Evolutionary conservation across 2,797 vertebrate genomes (phyloP).

Genomic region (Selene dorsalis): DNA sequence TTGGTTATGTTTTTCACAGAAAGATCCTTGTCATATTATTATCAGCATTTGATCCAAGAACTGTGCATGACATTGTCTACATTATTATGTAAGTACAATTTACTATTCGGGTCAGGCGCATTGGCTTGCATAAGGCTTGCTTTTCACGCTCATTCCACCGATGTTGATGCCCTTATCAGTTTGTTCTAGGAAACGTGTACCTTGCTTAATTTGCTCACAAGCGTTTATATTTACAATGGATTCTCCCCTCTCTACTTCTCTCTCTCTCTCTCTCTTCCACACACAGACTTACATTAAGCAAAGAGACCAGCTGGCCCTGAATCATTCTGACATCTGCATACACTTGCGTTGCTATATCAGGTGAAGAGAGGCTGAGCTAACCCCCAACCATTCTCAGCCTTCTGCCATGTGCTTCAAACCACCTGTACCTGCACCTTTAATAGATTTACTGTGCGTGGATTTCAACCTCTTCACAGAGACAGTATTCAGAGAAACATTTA

Average conservation of each 20-base stretch:
- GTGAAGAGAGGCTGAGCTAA: conserved; percentile 55
- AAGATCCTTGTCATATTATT: not conserved
- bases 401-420: conserved; percentile 20
- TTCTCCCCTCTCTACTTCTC: not conserved
- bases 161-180: conserved; percentile 7
- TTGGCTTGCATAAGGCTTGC: conserved; percentile 27
- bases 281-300: conserved; percentile 26
- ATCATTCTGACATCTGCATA: conserved; percentile 69
- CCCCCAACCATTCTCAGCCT: conserved; percentile 31
- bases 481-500: conserved; percentile 61
- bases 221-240: conserved; percentile 24
- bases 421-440: conserved; percentile 16
- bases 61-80: conserved; percentile 12
- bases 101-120: conserved; percentile 23
- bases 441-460: conserved; percentile 12
- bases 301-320: conserved; percentile 68
- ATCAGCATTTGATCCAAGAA: not conserved
- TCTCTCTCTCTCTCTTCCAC: not conserved
- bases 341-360: conserved; percentile 64
- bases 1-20: conserved; percentile 18
- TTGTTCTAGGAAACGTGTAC: conserved; percentile 31
- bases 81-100: conserved; percentile 15
- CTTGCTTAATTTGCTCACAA: conserved; percentile 32
- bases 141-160: conserved; percentile 4
- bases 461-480: conserved; percentile 17